Evolutionary conservation across 37 sponge, comb jelly and placozoan species (phyloP), one percentile per base, ranked within the genome.

Genomic region (Chondrilla cf. caribensis): DNA sequence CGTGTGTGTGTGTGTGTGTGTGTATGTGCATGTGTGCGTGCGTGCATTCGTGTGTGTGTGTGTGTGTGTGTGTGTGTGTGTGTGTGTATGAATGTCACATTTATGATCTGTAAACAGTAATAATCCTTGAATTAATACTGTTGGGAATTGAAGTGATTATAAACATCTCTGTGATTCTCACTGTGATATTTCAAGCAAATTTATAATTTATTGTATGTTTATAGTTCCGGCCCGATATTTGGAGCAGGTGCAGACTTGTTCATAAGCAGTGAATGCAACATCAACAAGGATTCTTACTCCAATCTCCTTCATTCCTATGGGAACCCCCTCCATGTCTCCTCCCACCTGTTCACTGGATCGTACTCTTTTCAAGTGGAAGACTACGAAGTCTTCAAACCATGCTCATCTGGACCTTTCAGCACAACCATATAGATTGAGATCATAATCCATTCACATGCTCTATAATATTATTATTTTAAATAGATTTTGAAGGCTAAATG

Each of bases 161-260:
- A n/a, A n/a, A n/a, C n/a, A n/a, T n/a, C n/a, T n/a, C n/a, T n/a
- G n/a, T n/a, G n/a, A n/a, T n/a, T n/a, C n/a, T n/a, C n/a, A n/a
- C n/a, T n/a, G n/a, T n/a, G n/a, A n/a, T n/a, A n/a, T n/a, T n/a
- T n/a, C n/a, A n/a, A n/a, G n/a, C n/a, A n/a, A n/a, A n/a, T n/a
- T n/a, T n/a, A n/a, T n/a, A n/a, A n/a, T n/a, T n/a, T n/a, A n/a
- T n/a, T n/a, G n/a, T n/a, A n/a, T n/a, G n/a, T n/a, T 32, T 29
- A 22, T 79, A 95, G 96, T 18, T 88, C 68, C 70, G 96, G 96
- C 15, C 96, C 96, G 2, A 92, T 89, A 58, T 95, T 95, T 92
- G 96, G 96, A 36, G 83, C 91, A 9, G 96, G 96, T 15, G 89
- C 93, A 4, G 96, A 95, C 70, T 81, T 95, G 47, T 92, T 77